Conservation (phyloP, 2,113 vertebrate species). For the Brachionichthys hirsutus region DNA sequence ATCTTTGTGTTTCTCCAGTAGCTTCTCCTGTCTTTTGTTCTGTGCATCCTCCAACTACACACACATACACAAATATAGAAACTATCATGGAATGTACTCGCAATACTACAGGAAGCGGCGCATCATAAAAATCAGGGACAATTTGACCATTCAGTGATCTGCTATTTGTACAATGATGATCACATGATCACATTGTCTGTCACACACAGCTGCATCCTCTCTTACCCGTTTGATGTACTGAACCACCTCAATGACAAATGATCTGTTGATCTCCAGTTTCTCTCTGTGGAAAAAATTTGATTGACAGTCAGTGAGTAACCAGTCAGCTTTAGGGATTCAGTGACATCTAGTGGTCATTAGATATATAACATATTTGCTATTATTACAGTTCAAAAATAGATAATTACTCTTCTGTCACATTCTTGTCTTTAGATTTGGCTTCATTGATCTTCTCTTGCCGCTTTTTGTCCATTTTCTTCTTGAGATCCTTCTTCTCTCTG, state of each 20-base stretch:
- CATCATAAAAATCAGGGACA: background rate
- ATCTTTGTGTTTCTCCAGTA: slow-evolving; percentile 93
- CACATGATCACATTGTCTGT: background rate
- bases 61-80: slow-evolving; percentile 17
- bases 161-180: background rate
- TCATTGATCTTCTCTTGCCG: slow-evolving; percentile 96
- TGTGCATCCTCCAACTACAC: slow-evolving; percentile 93
- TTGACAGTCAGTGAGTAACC: background rate
- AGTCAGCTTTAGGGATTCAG: slow-evolving; percentile 1
- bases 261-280: slow-evolving; percentile 96
- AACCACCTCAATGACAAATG: slow-evolving; percentile 95
- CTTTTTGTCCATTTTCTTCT: slow-evolving; percentile 98
- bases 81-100: background rate
- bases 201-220: background rate
- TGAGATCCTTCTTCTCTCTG: slow-evolving; percentile 96
- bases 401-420: slow-evolving; percentile 93
- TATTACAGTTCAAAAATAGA: background rate
- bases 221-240: slow-evolving; percentile 95
- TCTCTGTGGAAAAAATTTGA: slow-evolving; percentile 74
- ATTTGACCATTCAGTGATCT: background rate
- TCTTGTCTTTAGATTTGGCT: slow-evolving; percentile 94
- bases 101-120: background rate
- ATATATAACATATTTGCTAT: background rate
- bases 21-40: slow-evolving; percentile 90
- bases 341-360: slow-evolving; percentile 57